These are phyloP conservation scores for Drosophila hamatofila DNA, from an alignment of 2,888 invertebrate genomes.

Conservation along the genomic window DNA sequence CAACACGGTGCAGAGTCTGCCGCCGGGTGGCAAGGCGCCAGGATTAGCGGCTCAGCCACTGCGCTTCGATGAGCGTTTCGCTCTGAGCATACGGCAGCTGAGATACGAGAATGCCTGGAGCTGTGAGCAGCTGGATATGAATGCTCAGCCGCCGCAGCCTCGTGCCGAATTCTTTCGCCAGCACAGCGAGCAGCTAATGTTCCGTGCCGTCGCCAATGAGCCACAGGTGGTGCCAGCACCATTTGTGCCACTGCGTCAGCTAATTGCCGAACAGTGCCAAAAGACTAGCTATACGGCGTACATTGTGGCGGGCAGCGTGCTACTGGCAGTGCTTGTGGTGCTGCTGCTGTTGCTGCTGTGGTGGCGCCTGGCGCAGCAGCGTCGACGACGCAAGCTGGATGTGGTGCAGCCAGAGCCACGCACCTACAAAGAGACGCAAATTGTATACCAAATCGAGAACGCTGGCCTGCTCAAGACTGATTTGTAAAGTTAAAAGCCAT, in stretches of 20 bases:
- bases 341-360: constrained; percentile 85
- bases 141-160: constrained; percentile 70
- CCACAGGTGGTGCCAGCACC: constrained; percentile 20
- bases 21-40: constrained; percentile 2
- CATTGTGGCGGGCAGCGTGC: constrained; percentile 86
- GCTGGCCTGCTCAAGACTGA: constrained; percentile 93
- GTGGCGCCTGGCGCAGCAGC: constrained; percentile 86
- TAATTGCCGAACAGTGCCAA: constrained; percentile 79
- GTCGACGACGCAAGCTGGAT: constrained; percentile 87
- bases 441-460: constrained; percentile 94
- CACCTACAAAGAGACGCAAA: constrained; percentile 93
- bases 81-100: constrained; percentile 79
- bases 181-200: constrained; percentile 78
- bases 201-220: constrained; percentile 48
- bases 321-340: constrained; percentile 85
- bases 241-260: constrained; percentile 74
- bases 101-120: constrained; percentile 77
- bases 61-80: constrained; percentile 79
- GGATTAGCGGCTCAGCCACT: constrained; percentile 67
- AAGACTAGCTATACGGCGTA: constrained; percentile 82
- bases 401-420: constrained; percentile 93
- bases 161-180: constrained; percentile 79
- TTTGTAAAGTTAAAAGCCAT: constrained; percentile 84
- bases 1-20: constrained; percentile 76
- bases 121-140: constrained; percentile 77